phyloP scores from a whole-genome alignment of 2,888 invertebrate species.

The Ornithoptera alexandrae region DNA sequence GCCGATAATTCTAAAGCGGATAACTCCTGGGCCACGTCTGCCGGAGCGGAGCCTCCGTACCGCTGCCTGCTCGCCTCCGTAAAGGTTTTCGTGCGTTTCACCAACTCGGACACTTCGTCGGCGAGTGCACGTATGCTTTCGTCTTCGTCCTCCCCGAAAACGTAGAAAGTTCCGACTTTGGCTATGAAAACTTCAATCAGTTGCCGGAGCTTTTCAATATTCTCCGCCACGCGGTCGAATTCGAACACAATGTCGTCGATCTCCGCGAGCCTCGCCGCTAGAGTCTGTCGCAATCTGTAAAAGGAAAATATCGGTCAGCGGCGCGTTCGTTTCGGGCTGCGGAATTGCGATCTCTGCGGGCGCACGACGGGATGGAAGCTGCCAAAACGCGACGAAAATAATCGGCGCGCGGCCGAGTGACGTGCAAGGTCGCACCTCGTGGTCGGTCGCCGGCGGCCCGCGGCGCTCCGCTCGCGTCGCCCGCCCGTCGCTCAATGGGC shows the following conservation, averaged over 20 bases:
- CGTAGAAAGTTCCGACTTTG: conserved; percentile 86
- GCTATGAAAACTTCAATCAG: conserved; percentile 83
- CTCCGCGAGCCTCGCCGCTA: conserved; percentile 87
- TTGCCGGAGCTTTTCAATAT: conserved; percentile 84
- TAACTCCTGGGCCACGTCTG: conserved; percentile 89
- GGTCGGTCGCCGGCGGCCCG: conserved; percentile 70
- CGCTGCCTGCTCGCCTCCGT: conserved; percentile 80
- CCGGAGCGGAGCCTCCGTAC: conserved; percentile 84
- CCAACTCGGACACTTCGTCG: conserved; percentile 78
- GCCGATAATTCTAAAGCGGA: conserved; percentile 90
- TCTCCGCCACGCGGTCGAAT: conserved; percentile 86
- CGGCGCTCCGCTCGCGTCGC: conserved; percentile 76
- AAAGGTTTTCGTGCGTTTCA: conserved; percentile 79
- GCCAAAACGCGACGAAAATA: conserved; percentile 78
- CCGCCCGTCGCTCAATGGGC: conserved; percentile 77
- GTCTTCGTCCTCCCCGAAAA: conserved; percentile 86
- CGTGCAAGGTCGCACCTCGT: conserved; percentile 76
- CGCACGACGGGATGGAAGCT: conserved; percentile 56
- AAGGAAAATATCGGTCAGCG: conserved; percentile 49
- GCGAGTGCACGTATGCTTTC: conserved; percentile 80
- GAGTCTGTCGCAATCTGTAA: conserved; percentile 88
- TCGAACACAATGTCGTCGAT: conserved; percentile 87
- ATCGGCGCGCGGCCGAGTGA: conserved; percentile 64
- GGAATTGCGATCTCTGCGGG: conserved; percentile 50
- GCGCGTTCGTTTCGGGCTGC: conserved; percentile 45